Percentiles rank a stretch among this genome's conserved stretches.
phyloP scores from a whole-genome alignment of 2,113 vertebrate species.

The Onychostruthus taczanowskii region DNA sequence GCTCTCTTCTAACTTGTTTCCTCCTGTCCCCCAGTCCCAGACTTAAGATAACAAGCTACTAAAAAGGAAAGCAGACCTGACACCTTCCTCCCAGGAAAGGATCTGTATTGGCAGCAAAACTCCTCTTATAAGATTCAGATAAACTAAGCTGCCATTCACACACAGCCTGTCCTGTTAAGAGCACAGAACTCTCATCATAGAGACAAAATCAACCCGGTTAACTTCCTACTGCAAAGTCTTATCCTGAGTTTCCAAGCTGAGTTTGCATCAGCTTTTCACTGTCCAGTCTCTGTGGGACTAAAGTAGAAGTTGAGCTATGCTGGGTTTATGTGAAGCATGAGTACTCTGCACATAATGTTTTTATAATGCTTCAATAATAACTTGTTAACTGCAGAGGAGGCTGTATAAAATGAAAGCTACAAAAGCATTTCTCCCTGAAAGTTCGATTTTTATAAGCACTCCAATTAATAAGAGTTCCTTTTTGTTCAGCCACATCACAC shows the following conservation, averaged over 20 bases:
- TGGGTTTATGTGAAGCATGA: not conserved
- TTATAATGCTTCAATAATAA: not conserved
- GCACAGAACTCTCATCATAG: not conserved
- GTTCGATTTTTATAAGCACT: not conserved
- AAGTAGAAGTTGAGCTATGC: not conserved
- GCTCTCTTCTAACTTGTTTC: not conserved
- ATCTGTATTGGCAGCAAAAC: not conserved
- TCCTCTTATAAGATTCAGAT: not conserved
- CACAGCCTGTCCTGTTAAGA: not conserved
- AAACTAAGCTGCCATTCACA: not conserved
- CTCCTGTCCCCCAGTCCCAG: accelerated
- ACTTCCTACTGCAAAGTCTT: not conserved
- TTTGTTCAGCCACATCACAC: not conserved
- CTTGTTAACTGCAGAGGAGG: not conserved
- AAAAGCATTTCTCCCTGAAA: not conserved
- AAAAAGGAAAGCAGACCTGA: not conserved
- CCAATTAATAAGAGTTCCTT: not conserved
- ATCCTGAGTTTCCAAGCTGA: not conserved
- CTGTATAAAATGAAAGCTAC: not conserved
- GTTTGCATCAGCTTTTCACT: not conserved
- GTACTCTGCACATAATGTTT: not conserved
- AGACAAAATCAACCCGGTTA: not conserved
- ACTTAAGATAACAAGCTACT: not conserved
- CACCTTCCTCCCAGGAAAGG: not conserved
- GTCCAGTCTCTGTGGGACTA: not conserved